A percentile compares a stretch with the other conserved stretches of the same genome.
Evolutionary conservation across 2,113 vertebrate genomes (phyloP).

Genomic region (Triplophysa rosa): DNA sequence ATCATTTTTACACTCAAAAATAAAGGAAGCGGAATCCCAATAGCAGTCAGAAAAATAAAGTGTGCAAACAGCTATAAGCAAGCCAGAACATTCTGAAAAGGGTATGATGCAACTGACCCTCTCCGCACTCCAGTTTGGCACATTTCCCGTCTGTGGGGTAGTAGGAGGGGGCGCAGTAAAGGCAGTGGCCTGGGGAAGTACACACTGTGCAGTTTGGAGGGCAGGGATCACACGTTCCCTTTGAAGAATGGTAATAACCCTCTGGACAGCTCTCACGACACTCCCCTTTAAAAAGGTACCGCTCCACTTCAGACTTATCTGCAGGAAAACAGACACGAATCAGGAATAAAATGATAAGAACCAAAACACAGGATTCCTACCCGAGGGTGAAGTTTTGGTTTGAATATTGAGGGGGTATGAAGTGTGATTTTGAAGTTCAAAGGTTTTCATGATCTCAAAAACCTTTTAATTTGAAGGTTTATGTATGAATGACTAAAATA

Average conservation of each 20-base stretch:
- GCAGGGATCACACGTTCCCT: constrained; percentile 76
- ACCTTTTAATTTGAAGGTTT: no score
- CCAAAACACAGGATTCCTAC: not conserved
- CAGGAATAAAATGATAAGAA: not conserved
- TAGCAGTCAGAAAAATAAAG: not conserved
- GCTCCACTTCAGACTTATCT: constrained; percentile 75
- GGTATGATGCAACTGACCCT: constrained; percentile 70
- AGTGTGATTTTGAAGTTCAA: no score
- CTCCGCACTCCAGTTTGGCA: constrained; percentile 71
- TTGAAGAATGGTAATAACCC: constrained; percentile 65
- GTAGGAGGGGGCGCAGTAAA: constrained; percentile 75
- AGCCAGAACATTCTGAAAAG: constrained; percentile 2
- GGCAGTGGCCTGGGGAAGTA: constrained; percentile 66
- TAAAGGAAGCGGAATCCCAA: not conserved
- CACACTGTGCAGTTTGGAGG: constrained; percentile 78
- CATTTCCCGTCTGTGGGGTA: constrained; percentile 72
- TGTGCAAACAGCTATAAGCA: not conserved
- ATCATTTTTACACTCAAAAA: not conserved
- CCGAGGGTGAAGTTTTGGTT: no score
- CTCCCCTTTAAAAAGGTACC: constrained; percentile 75
- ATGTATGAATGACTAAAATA: no score
- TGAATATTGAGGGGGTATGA: no score
- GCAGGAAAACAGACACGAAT: constrained; percentile 17
- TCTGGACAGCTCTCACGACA: constrained; percentile 81
- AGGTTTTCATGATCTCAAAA: no score